Percentiles rank a stretch among this genome's conserved stretches.
Evolutionary conservation across 2,888 invertebrate genomes (phyloP).

Genomic region (Ornithoptera priamus): DNA sequence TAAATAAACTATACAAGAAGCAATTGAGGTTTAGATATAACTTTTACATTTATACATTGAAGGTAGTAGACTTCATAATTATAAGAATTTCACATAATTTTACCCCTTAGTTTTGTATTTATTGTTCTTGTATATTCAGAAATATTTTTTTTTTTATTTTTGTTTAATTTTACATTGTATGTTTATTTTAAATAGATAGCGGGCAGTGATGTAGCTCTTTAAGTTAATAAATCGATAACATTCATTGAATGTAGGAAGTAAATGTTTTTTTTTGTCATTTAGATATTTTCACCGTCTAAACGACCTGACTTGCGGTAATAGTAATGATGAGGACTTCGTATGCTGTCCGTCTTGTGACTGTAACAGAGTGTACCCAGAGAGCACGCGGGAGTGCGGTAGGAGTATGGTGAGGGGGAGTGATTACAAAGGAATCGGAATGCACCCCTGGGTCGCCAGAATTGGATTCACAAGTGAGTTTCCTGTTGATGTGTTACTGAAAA

Average conservation of each 20-base stretch:
- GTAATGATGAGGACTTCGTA: conserved; percentile 77
- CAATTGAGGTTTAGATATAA: no score
- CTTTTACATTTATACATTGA: no score
- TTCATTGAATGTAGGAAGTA: background rate
- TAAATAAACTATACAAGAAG: no score
- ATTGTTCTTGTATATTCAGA: no score
- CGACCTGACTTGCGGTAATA: conserved; percentile 81
- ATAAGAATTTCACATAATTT: no score
- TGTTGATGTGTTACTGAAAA: background rate
- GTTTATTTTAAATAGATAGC: no score
- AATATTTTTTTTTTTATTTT: no score
- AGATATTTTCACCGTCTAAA: conserved; percentile 79
- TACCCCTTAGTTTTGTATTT: no score
- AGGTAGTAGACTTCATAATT: no score
- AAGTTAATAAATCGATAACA: background rate
- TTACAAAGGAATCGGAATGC: conserved; percentile 85
- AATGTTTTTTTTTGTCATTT: conserved; percentile 5
- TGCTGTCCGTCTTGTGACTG: conserved; percentile 81
- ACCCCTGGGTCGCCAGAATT: conserved; percentile 88
- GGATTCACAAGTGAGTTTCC: conserved; percentile 85
- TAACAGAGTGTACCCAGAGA: conserved; percentile 59
- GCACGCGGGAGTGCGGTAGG: conserved; percentile 80
- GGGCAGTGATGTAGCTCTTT: no score
- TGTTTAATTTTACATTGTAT: no score
- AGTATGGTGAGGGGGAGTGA: conserved; percentile 83